phyloP scores from a whole-genome alignment of 23 tunicate species.

The Trididemnum nubilum region DNA sequence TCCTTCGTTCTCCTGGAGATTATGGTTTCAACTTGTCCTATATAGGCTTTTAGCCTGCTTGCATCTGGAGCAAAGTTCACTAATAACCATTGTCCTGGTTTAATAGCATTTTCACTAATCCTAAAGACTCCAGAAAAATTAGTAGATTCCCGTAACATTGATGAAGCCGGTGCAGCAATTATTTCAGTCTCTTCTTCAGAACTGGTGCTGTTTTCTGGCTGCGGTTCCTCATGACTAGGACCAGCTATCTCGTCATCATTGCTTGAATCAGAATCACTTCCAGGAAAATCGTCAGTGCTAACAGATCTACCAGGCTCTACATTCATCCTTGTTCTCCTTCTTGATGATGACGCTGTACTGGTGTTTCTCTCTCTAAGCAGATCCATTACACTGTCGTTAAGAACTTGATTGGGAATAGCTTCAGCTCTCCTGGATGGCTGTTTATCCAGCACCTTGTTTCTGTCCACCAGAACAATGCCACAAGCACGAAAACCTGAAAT shows the following conservation, averaged over 20 bases:
- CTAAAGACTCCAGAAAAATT: conserved; percentile 3
- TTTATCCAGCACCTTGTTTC: conserved; percentile 16
- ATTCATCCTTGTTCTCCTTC: conserved; percentile 2
- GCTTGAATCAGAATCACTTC: conserved; percentile 7
- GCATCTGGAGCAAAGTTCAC: conserved; percentile 13
- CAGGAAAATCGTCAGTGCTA: conserved; percentile 14
- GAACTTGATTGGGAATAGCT: conserved; percentile 8
- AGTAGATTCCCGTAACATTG: background rate
- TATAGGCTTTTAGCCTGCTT: background rate
- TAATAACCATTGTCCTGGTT: conserved; percentile 4
- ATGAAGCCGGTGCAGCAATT: background rate
- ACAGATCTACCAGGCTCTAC: conserved; percentile 16
- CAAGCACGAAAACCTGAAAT: conserved; percentile 19
- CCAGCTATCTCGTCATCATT: conserved; percentile 5
- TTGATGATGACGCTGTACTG: background rate
- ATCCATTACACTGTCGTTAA: conserved; percentile 11
- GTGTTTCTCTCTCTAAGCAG: conserved; percentile 8
- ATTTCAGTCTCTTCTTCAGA: conserved; percentile 1
- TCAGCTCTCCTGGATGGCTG: background rate
- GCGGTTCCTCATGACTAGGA: background rate
- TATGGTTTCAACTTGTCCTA: background rate
- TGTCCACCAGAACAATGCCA: background rate
- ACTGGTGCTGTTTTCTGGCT: background rate
- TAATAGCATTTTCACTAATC: background rate
- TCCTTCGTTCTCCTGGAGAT: background rate